Evolutionary conservation across 53 echinoderm and acorn worm species (phyloP), one percentile per base, ranked within the genome.

Genomic region (Hippasteria phrygiana): DNA sequence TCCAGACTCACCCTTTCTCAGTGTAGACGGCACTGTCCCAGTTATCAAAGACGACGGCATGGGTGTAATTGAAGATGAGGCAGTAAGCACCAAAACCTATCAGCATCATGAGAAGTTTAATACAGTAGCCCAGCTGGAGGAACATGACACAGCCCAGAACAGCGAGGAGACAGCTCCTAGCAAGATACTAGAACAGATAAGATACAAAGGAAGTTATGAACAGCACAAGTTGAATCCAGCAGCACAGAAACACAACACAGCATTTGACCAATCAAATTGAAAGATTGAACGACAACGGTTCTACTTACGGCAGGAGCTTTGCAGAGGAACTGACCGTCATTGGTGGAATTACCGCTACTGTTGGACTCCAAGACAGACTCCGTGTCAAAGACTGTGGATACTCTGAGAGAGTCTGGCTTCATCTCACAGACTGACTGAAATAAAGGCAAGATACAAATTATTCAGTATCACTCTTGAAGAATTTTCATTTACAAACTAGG

Each of bases 81-180:
- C 73, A 84, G 54, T 95, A 93, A 2, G 72, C 89, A 62, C 75
- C 83, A 22, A 93, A 86, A 12, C 93, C 93, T 4, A 90, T 37
- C 11, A 91, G 45, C 95, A 95, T 93, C 42, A 95, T 70, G 45
- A 92, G 53, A n/a, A 92, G 91, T 62, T 99, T 99, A 48, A 99
- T 80, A n/a, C 91, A 77, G 73, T 92, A 94, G 38, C 96, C 96
- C 14, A 99, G 90, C 38, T 94, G 96, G 37, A 99, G 94, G 75
- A 99, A 96, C 62, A 99, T 80, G 35, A 96, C 91, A 69, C 91
- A 94, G 62, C 92, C 87, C 41, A 90, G 80, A 20, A 99, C 75
- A 24, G 91, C 99, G 11, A 99, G 93, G 62, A 94, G 88, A 42
- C 88, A 89, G 43, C 91, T 82, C 17, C 96, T 73, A 5, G 95